Conservation (phyloP, 2,113 vertebrate genomes). For the Casuarius casuarius region DNA sequence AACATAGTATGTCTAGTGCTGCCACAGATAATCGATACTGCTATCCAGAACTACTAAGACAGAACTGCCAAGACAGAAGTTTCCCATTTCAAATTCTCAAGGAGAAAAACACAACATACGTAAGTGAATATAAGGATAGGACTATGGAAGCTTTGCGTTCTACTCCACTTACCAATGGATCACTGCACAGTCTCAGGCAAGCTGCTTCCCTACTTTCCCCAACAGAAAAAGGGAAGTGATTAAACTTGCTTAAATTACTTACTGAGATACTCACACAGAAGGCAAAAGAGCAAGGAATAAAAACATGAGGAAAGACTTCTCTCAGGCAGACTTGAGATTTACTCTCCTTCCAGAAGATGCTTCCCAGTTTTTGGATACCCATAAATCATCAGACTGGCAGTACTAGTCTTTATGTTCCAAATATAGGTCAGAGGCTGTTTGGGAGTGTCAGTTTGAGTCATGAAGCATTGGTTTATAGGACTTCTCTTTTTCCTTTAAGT, state of each 20-base stretch:
- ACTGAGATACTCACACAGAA: background rate
- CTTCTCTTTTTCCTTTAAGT: background rate
- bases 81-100: background rate
- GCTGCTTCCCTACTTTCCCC: background rate
- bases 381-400: conserved; percentile 66
- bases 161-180: background rate
- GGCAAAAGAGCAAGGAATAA: background rate
- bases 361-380: conserved; percentile 46
- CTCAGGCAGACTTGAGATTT: background rate
- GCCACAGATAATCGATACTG: background rate
- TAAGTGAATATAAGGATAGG: background rate
- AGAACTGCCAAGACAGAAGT: background rate
- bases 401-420: conserved; percentile 44
- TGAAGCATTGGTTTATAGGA: background rate
- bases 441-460: conserved; percentile 64
- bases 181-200: background rate
- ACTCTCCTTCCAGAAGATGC: conserved; percentile 1
- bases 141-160: background rate
- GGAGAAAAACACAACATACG: background rate
- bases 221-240: background rate
- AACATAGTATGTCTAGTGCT: background rate
- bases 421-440: conserved; percentile 57
- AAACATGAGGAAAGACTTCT: conserved; percentile 8
- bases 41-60: background rate
- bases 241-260: background rate